Percentiles rank a stretch among this genome's conserved stretches.
These are phyloP conservation scores for cat (Felis catus) DNA, from an alignment of 2,113 vertebrate genomes.

Conservation along the genomic window F.catus_Fca126_mat1.0 CM031423.1:59172501-59173000, in stretches of 20 bases:
- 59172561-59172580: neutral
- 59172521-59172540: neutral
- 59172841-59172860: neutral
- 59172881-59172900: neutral
- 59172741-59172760: neutral
- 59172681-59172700: neutral
- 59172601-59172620: neutral
- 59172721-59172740: neutral
- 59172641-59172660: neutral
- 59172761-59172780: neutral
- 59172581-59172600: neutral
- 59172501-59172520: neutral
- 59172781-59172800: neutral
- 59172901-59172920: neutral
- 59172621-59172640: neutral
- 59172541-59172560: neutral
- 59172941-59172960: neutral
- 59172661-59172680: neutral
- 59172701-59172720: neutral
- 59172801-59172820: neutral
- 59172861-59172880: neutral
- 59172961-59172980: neutral
- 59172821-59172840: neutral
- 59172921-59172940: neutral
- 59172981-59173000: neutral